Evolutionary conservation across 2,113 vertebrate genomes (phyloP), one percentile per base, ranked within the genome.

Genomic region (Semicossyphus pulcher): DNA sequence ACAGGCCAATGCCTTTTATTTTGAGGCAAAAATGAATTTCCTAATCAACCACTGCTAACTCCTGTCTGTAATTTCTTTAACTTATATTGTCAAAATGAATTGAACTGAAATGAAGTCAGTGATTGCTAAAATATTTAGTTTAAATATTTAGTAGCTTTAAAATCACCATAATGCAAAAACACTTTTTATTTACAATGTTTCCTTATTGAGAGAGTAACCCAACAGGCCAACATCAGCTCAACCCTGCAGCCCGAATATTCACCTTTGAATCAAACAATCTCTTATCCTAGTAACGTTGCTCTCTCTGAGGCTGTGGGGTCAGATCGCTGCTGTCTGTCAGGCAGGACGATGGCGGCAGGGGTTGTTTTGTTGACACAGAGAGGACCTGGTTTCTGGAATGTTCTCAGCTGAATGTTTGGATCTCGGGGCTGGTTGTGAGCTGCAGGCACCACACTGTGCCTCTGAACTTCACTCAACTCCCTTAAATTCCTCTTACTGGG

Each of bases 381-480:
- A 81, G 54, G 84, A 80, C 66, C 85, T 66, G 64, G 45, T 77
- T 78, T 86, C 70, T 86, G 94, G 95, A 97, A 97, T 97, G 95
- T 72, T 76, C 93, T 91, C 37, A 84, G 86, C 93, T 92, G 92
- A 93, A 91, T 94, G 95, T 95, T 96, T 95, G 93, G 93, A 93
- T 94, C 95, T 94, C 83, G 92, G 68, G 88, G 92, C 94, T 76
- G 65, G 54, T 73, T 76, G 93, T 83, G 88, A 83, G 80, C 52
- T 85, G 87, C 86, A 91, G 95, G 93, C 95, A 94, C 93, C 96
- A 97, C 91, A 95, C 96, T 97, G 97, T 95, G 96, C 91, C 84
- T 89, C 92, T 96, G 95, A 98, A 97, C 96, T 96, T 93, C 87
- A 61, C 87, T 91, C 94, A 96, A 95, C 94, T 96, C 41, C 93